These are phyloP conservation scores for Melanerpes aurifrons DNA, from an alignment of 2,113 vertebrate species.

Conservation along the genomic window DNA sequence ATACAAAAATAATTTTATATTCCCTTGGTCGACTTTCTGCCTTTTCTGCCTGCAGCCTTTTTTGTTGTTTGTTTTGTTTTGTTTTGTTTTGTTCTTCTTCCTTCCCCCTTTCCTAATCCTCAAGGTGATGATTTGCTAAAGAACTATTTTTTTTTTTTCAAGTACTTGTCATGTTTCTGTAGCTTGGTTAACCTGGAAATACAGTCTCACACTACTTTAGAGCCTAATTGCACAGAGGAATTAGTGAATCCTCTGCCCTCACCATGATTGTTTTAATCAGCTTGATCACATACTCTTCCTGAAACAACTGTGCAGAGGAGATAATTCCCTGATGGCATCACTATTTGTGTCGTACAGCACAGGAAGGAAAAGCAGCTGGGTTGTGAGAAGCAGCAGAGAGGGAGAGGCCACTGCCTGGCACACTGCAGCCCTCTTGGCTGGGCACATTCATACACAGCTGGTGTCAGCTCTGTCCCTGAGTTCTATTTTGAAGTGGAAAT, in stretches of 20 bases:
- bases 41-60: background rate
- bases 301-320: background rate
- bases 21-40: background rate
- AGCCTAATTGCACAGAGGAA: slow-evolving; percentile 4
- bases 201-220: background rate
- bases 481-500: background rate
- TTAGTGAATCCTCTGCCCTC: background rate
- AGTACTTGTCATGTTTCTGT: accelerated
- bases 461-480: accelerated
- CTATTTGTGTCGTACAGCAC: background rate
- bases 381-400: background rate
- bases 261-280: background rate
- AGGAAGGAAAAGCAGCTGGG: accelerated
- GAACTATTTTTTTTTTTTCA: background rate
- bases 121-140: background rate
- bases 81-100: background rate
- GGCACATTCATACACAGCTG: accelerated
- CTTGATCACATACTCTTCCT: background rate
- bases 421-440: accelerated
- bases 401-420: accelerated
- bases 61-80: background rate
- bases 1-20: background rate
- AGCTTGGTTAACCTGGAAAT: background rate
- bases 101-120: no score
- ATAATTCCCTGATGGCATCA: background rate